Conservation (phyloP, 2,888 invertebrate genomes). For the Caenorhabditis uteleia region DNA sequence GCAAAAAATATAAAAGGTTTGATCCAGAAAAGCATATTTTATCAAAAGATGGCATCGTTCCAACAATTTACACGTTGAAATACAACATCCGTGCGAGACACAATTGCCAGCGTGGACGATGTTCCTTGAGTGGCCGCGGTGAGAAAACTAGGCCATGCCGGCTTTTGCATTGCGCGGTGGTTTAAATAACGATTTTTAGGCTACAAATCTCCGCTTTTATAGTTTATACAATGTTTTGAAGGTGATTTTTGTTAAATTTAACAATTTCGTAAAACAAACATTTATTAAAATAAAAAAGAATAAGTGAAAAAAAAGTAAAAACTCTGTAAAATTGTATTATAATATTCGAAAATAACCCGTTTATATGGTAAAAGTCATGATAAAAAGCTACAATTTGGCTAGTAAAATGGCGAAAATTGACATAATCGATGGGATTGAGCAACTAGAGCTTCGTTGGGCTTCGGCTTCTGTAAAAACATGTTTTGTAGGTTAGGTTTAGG, state of each 20-base stretch:
- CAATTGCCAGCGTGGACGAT: slow-evolving; percentile 7
- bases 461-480: slow-evolving; percentile 34
- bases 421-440: background rate
- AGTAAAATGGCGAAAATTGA: background rate
- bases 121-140: slow-evolving; percentile 6
- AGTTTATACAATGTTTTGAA: background rate
- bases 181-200: background rate
- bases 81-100: slow-evolving; percentile 21
- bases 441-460: slow-evolving; percentile 32
- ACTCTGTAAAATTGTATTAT: too few species aligned
- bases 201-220: background rate
- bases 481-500: background rate
- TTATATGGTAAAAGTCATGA: too few species aligned
- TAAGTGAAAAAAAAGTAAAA: too few species aligned
- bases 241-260: too few species aligned
- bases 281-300: too few species aligned
- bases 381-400: too few species aligned
- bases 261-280: too few species aligned
- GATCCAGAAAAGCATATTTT: slow-evolving; percentile 1
- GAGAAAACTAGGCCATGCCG: background rate
- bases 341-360: too few species aligned
- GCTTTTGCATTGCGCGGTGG: background rate
- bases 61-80: slow-evolving; percentile 6
- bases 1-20: background rate
- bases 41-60: background rate